These are phyloP conservation scores for Fregetta grallaria DNA, from an alignment of 2,113 vertebrate genomes.

Conservation along the genomic window DNA sequence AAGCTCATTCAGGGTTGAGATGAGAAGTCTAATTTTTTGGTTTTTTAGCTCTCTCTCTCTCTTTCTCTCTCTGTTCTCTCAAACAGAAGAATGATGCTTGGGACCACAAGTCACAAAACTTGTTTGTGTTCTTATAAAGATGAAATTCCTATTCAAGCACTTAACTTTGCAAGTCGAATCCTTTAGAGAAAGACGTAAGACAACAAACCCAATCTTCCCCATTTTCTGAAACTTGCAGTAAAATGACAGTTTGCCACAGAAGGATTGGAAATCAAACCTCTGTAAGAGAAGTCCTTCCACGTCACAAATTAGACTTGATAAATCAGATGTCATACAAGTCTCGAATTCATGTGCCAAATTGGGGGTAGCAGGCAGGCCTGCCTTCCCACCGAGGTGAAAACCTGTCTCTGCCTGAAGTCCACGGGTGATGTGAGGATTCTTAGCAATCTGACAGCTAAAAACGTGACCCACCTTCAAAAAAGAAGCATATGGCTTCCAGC, in stretches of 20 bases:
- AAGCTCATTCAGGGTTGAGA: neutral
- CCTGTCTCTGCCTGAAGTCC: conserved; percentile 56
- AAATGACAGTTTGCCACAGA: neutral
- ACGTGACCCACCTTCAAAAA: conserved; percentile 64
- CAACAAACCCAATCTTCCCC: neutral
- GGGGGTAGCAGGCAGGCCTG: conserved; percentile 19
- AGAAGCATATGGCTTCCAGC: conserved; percentile 63
- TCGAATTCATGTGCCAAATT: neutral
- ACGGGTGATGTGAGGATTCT: neutral
- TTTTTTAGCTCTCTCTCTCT: neutral
- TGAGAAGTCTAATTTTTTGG: neutral
- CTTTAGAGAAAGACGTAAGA: neutral
- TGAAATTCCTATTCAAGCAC: neutral
- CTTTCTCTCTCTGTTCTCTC: neutral
- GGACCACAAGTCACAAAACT: neutral
- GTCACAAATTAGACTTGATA: conserved; percentile 22
- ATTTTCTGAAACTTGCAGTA: neutral
- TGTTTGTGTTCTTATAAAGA: neutral
- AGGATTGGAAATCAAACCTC: neutral
- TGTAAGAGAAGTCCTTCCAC: conserved; percentile 18
- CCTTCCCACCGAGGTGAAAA: conserved; percentile 22
- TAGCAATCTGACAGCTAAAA: conserved; percentile 60
- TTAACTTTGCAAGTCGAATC: neutral
- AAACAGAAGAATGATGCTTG: neutral
- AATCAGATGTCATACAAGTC: conserved; percentile 16